phyloP scores from a whole-genome alignment of 2,888 invertebrate species.

The Zaprionus lineosus region DNA sequence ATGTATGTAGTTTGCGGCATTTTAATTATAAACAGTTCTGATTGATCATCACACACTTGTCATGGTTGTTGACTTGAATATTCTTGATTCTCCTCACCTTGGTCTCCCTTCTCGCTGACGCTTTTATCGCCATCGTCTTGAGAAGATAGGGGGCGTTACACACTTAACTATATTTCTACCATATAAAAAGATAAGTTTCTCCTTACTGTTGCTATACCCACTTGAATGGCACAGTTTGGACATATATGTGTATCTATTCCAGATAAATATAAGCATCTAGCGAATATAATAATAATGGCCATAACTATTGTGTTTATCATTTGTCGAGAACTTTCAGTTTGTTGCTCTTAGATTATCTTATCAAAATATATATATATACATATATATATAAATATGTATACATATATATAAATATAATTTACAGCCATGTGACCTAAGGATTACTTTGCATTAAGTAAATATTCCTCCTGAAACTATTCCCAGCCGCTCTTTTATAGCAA shows the following conservation, averaged over 20 bases:
- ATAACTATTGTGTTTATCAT: no score
- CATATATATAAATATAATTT: not conserved
- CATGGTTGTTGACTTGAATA: constrained; percentile 24
- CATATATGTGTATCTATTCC: no score
- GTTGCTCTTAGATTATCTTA: no score
- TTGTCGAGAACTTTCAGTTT: no score
- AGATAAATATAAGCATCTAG: no score
- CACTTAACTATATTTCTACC: no score
- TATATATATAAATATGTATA: not conserved
- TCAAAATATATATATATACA: constrained; percentile 3
- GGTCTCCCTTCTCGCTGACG: constrained; percentile 33
- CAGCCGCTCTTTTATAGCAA: no score
- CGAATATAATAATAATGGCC: no score
- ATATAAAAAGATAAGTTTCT: constrained; percentile 38
- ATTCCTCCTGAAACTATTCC: no score
- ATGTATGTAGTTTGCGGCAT: not conserved
- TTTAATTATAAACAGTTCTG: constrained; percentile 27
- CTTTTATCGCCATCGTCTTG: constrained; percentile 22
- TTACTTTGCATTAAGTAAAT: no score
- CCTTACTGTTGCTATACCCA: constrained; percentile 32
- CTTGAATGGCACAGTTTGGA: no score
- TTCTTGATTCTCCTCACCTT: constrained; percentile 42
- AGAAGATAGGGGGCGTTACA: constrained; percentile 27
- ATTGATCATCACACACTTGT: constrained; percentile 27
- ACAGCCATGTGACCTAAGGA: no score